Conservation (phyloP, 1,140 invertebrate genomes). For the Diplogasteroides magnus region DNA sequence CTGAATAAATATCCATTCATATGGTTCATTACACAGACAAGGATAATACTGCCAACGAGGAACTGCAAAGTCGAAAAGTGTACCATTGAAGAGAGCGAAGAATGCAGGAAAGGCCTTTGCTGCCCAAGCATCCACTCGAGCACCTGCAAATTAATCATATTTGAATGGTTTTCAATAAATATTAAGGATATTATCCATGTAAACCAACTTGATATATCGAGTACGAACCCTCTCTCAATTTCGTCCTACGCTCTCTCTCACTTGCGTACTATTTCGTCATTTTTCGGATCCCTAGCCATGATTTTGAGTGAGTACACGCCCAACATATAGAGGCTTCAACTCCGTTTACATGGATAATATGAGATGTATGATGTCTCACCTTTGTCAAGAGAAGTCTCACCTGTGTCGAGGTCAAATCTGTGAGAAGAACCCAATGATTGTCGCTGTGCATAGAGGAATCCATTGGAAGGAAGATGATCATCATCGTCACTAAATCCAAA, state of each 20-base stretch:
- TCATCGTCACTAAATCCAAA: no score
- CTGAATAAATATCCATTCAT: constrained; percentile 7
- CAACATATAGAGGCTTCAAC: no score
- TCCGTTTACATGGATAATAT: constrained; percentile 14
- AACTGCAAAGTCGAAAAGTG: not conserved
- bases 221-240: no score
- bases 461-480: no score
- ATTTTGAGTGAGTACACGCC: no score
- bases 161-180: constrained; percentile 9
- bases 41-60: not conserved
- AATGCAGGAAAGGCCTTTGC: constrained; percentile 46
- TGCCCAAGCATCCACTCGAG: constrained; percentile 44
- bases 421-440: constrained; percentile 10
- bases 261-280: no score
- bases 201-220: no score
- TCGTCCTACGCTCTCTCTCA: no score
- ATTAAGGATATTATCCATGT: no score
- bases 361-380: constrained; percentile 26
- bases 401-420: not conserved
- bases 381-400: constrained; percentile 8
- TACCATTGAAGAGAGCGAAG: constrained; percentile 48
- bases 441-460: not conserved
- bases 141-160: constrained; percentile 35
- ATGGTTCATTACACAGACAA: not conserved
- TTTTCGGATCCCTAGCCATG: no score